phyloP scores from a whole-genome alignment of 2,113 vertebrate species.

The Oophaga pumilio region DNA sequence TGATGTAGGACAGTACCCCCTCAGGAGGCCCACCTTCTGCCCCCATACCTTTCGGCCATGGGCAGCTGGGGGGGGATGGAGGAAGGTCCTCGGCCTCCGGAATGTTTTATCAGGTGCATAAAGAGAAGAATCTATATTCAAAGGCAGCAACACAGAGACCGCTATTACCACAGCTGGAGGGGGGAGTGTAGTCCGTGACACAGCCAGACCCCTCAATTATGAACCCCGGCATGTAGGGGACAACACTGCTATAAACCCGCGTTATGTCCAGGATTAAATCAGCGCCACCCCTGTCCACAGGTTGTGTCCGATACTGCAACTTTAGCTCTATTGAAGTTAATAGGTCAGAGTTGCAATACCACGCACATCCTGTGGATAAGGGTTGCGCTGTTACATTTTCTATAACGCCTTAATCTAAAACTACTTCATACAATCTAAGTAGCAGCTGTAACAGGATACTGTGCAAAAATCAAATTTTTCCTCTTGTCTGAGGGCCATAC shows the following conservation, averaged over 20 bases:
- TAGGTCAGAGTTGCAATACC: too few relatives aligned
- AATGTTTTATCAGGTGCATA: constrained; percentile 45
- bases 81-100: not conserved
- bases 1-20: not conserved
- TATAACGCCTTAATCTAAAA: too few relatives aligned
- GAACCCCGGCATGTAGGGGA: not conserved
- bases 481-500: too few relatives aligned
- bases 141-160: not conserved
- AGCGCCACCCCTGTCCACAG: too few relatives aligned
- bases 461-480: too few relatives aligned
- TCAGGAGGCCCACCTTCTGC: not conserved
- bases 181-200: not conserved
- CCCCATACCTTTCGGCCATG: not conserved
- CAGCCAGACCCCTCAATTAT: not conserved
- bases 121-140: not conserved
- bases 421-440: too few relatives aligned
- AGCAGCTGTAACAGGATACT: too few relatives aligned
- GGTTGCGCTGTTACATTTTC: too few relatives aligned
- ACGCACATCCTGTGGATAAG: too few relatives aligned
- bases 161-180: constrained; percentile 17
- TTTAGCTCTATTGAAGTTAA: too few relatives aligned
- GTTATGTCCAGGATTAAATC: not conserved
- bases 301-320: too few relatives aligned
- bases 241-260: not conserved
- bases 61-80: not conserved